Evolutionary conservation across 1,140 invertebrate genomes (phyloP), one percentile per base, ranked within the genome.

Genomic region (Macrobrachium rosenbergii): DNA sequence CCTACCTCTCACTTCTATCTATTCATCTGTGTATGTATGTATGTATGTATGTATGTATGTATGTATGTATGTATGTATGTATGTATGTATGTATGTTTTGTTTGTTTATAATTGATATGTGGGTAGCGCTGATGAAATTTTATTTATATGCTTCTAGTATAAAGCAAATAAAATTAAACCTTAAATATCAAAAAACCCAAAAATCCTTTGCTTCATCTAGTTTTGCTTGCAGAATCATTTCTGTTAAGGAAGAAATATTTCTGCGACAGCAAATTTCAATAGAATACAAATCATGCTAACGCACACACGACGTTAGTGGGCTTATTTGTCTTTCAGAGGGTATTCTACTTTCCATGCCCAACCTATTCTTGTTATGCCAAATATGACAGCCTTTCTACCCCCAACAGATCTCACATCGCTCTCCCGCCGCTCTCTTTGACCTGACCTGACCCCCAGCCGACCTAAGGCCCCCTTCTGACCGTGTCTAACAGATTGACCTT

Each of bases 401-500:
- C 83, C 77, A 16, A 28, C 52, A 12, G 76, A 43, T 72, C 80
- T 59, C 69, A 67, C 60, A 21, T 52, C 3, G 76, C 21, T 64
- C 76, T 37, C 84, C 84, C n/a, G 67, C 78, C 43, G 67, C 52
- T 23, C 23, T 58, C 78, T 64, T 62, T 75, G 78, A 80, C 84
- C 84, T 80, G 78, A 80, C 84, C 69, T 75, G 67, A 80, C 84
- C 84, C 69, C 78, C 60, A 60, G 23, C 82, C 60, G 82, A 83
- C 82, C 69, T 52, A 60, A 59, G 60, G 58, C 82, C 75, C 73
- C 73, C 84, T 59, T 63, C 78, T 81, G 84, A 87, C 84, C 84
- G 78, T 87, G 84, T 82, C 84, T 73, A 87, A 87, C 78, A 87
- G 84, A 87, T 87, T 87, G 84, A 87, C 84, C 69, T 82, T 82